Percentiles rank a stretch among this genome's conserved stretches.
These are phyloP conservation scores for Probaryconus sp. DNA, from an alignment of 1,140 invertebrate genomes.

Conservation along the genomic window DNA sequence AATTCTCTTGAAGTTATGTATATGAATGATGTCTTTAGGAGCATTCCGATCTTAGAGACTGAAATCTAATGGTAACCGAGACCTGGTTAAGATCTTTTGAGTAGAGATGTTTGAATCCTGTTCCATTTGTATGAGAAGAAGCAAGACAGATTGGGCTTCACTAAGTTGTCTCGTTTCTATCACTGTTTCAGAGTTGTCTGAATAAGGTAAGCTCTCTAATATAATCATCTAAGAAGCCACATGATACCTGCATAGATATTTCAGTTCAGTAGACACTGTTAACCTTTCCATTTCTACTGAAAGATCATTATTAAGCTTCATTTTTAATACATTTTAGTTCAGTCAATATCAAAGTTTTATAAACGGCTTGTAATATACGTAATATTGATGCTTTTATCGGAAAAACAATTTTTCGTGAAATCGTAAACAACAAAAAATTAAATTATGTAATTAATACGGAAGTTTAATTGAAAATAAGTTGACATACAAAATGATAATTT, in stretches of 20 bases:
- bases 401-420: too few species aligned
- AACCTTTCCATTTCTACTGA: constrained; percentile 20
- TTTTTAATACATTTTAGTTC: neutral
- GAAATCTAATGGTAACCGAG: constrained; percentile 34
- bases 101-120: constrained; percentile 38
- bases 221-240: constrained; percentile 47
- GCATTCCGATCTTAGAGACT: constrained; percentile 28
- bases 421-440: too few species aligned
- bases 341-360: too few species aligned
- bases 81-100: constrained; percentile 47
- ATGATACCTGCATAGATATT: constrained; percentile 32
- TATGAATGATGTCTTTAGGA: constrained; percentile 53
- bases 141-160: constrained; percentile 41
- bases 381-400: too few species aligned
- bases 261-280: constrained; percentile 1
- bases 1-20: constrained; percentile 44
- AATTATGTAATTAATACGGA: too few species aligned
- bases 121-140: constrained; percentile 54
- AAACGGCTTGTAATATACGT: too few species aligned
- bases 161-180: constrained; percentile 32
- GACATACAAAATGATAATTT: too few species aligned
- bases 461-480: too few species aligned
- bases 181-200: constrained; percentile 24
- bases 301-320: neutral
- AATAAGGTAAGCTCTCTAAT: constrained; percentile 34